Conservation (phyloP, 2,113 vertebrate genomes). For the Bos indicus region DNA sequence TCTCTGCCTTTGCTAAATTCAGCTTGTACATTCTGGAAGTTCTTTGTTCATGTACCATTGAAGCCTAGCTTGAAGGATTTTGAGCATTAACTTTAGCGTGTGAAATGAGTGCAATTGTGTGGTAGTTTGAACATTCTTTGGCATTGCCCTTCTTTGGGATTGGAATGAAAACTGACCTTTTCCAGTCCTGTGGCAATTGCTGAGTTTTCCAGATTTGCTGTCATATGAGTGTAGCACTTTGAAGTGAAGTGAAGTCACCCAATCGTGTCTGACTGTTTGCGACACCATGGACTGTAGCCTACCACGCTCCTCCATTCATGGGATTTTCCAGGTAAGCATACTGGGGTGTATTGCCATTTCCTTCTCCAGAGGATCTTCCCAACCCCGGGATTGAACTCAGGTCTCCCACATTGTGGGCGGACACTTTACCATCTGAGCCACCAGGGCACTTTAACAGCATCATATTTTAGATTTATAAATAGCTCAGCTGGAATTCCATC, state of each 20-base stretch:
- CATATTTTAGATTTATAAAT: not conserved
- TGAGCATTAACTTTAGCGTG: too few relatives aligned
- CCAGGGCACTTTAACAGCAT: not conserved
- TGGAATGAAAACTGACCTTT: not conserved
- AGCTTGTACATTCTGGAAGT: not conserved
- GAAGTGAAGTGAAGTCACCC: not conserved
- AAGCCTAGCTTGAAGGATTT: too few relatives aligned
- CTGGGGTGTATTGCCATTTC: not conserved
- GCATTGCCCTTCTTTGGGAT: too few relatives aligned
- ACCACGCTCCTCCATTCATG: not conserved
- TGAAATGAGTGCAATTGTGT: too few relatives aligned
- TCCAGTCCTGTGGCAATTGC: not conserved
- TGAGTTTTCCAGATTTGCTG: not conserved
- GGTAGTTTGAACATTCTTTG: too few relatives aligned
- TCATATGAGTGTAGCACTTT: not conserved
- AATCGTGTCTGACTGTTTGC: not conserved
- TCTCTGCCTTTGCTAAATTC: not conserved
- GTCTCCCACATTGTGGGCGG: not conserved
- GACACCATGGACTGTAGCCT: not conserved
- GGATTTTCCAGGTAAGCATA: not conserved
- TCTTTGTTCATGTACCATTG: too few relatives aligned
- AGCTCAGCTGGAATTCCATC: not conserved
- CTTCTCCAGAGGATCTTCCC: not conserved
- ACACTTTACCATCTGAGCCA: not conserved
- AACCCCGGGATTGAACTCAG: not conserved